Evolutionary conservation across 2,888 invertebrate genomes (phyloP), one percentile per base, ranked within the genome.

Genomic region (Diaprepes abbreviatus): DNA sequence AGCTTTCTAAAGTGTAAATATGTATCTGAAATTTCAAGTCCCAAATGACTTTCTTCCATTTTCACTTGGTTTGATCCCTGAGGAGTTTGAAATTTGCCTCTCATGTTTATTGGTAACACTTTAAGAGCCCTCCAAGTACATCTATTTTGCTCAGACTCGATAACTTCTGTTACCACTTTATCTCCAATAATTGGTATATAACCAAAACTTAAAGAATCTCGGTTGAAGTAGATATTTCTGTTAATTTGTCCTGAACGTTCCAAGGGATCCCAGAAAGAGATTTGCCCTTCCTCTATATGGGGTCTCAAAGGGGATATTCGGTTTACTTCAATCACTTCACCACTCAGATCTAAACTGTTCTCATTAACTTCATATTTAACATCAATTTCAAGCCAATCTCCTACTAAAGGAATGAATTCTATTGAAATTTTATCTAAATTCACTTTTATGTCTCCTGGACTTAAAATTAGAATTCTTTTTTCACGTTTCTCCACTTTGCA

Each of bases 351-450:
- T 1, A 85, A 80, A n/a, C 85, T 85, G 6, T 85, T 79, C 71
- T 88, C 87, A 81, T 91, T 86, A 57, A 89, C 82, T 79, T 90
- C 89, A 9, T 91, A 87, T 72, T 88, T 86, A 55, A 89, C 89
- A 68, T 87, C 87, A 36, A 93, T 77, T 79, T 88, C 87, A 16
- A 93, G 78, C 86, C 90, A 90, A 81, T 93, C 93, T 1, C 93
- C 93, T 72, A 87, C 84, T 14, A 89, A 82, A 1, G 93, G 93
- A 38, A 92, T 81, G 80, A 93, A 91, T 57, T 88, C 88, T 1
- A 89, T 87, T 73, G 85, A 83, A 0, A 91, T 86, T 52, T 86
- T 82, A 78, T 93, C 90, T 54, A 93, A 83, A 78, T 88, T 86
- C 55, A 92, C 85, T 62, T 82, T 85, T n/a, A 91, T 78, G 64